Conservation (phyloP, 2,113 vertebrate species). For the Uropsilus gracilis region DNA sequence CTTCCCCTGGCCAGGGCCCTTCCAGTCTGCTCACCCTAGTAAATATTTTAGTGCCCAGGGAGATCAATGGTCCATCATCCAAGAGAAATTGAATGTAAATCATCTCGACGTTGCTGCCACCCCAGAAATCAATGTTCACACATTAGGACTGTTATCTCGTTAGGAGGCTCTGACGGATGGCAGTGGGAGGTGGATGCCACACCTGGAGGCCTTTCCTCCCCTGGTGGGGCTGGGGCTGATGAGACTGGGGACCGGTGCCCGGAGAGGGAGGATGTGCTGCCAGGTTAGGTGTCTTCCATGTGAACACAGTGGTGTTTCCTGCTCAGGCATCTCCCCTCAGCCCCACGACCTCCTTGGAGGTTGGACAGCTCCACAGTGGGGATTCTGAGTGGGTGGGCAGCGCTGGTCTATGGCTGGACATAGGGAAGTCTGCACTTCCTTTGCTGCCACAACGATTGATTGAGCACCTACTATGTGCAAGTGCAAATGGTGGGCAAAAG, state of each 20-base stretch:
- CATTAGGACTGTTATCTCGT: conserved; percentile 94
- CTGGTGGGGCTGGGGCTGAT: conserved; percentile 38
- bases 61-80: conserved; percentile 92
- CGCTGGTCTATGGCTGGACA: neutral
- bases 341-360: neutral
- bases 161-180: conserved; percentile 88
- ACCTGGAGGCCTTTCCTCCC: conserved; percentile 74
- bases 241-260: neutral
- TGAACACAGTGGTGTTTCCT: accelerated
- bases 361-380: neutral
- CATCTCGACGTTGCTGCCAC: conserved; percentile 83
- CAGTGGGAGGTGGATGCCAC: conserved; percentile 63
- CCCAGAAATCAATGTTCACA: conserved; percentile 98
- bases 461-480: neutral
- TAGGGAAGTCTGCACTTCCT: accelerated
- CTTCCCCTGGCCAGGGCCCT: neutral
- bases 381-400: accelerated
- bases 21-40: conserved; percentile 65
- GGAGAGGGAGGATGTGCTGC: accelerated
- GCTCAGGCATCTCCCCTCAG: neutral
- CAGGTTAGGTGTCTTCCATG: neutral
- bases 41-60: conserved; percentile 88
- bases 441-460: neutral
- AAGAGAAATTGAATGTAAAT: conserved; percentile 93
- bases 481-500: neutral